Percentiles rank a stretch among this genome's conserved stretches.
These are phyloP conservation scores for Piprites chloris DNA, from an alignment of 2,113 vertebrate genomes.

Conservation along the genomic window DNA sequence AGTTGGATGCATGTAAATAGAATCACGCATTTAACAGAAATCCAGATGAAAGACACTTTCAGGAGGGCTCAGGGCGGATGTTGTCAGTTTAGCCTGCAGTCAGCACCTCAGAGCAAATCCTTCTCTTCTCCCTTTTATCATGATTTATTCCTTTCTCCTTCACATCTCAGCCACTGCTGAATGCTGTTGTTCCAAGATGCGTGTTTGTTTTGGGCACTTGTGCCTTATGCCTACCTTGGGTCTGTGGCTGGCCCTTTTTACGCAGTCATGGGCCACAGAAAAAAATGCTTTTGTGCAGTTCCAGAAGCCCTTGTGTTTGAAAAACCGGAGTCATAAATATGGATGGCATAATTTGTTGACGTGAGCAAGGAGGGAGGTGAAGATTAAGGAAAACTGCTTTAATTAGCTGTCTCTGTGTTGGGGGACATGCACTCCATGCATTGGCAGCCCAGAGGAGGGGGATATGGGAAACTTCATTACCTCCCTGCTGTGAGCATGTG, in stretches of 20 bases:
- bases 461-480: not conserved
- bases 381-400: not conserved
- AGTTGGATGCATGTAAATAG: constrained; percentile 58
- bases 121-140: not conserved
- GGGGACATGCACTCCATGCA: fast-evolving
- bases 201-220: not conserved
- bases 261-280: not conserved
- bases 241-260: not conserved
- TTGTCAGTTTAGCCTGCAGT: constrained; percentile 6
- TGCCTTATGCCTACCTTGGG: not conserved
- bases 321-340: not conserved
- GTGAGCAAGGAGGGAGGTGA: not conserved
- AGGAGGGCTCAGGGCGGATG: not conserved
- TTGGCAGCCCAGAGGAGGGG: not conserved
- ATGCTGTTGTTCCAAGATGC: not conserved
- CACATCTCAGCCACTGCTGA: not conserved
- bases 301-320: not conserved
- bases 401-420: not conserved
- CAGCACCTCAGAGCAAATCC: constrained; percentile 11
- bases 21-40: not conserved
- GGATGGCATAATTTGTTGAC: not conserved
- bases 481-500: not conserved
- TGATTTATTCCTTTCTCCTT: not conserved
- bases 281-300: not conserved
- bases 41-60: constrained; percentile 39